These are phyloP conservation scores for Lepisosteus oculatus DNA, from an alignment of 2,113 vertebrate genomes.

Conservation along the genomic window DNA sequence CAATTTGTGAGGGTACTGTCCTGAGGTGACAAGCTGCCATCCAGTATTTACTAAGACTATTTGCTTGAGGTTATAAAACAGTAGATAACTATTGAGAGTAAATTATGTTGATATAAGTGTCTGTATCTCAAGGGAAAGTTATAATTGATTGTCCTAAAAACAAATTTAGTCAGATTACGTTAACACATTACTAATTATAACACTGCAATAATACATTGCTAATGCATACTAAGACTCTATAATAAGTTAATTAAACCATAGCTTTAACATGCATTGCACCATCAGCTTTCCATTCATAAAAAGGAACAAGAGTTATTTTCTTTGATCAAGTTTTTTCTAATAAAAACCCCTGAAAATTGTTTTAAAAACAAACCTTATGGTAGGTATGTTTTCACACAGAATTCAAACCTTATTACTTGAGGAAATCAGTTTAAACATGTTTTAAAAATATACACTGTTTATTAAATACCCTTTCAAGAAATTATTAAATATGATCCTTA, in stretches of 20 bases:
- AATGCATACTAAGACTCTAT: slow-evolving; percentile 1
- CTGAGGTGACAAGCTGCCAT: not conserved
- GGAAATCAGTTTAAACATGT: too few species aligned
- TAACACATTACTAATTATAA: slow-evolving; percentile 11
- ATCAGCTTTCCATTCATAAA: not conserved
- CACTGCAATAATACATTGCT: not conserved
- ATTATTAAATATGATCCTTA: too few species aligned
- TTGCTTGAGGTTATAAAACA: slow-evolving; percentile 1
- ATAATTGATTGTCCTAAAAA: slow-evolving; percentile 14
- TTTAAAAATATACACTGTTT: too few species aligned
- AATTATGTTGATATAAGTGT: not conserved
- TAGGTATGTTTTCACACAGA: too few species aligned
- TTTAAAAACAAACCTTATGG: too few species aligned
- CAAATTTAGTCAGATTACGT: slow-evolving; percentile 5
- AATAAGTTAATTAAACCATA: slow-evolving; percentile 6
- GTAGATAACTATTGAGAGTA: slow-evolving; percentile 15
- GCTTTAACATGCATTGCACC: slow-evolving; percentile 1
- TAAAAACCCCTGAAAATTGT: too few species aligned
- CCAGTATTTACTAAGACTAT: not conserved
- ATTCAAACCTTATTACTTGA: too few species aligned
- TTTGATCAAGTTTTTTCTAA: too few species aligned
- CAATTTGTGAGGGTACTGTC: not conserved
- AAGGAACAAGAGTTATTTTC: too few species aligned
- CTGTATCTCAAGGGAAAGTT: slow-evolving; percentile 14
- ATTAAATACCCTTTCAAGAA: too few species aligned